phyloP scores from a whole-genome alignment of 2,113 vertebrate species.

The Chlorodrepanis virens region DNA sequence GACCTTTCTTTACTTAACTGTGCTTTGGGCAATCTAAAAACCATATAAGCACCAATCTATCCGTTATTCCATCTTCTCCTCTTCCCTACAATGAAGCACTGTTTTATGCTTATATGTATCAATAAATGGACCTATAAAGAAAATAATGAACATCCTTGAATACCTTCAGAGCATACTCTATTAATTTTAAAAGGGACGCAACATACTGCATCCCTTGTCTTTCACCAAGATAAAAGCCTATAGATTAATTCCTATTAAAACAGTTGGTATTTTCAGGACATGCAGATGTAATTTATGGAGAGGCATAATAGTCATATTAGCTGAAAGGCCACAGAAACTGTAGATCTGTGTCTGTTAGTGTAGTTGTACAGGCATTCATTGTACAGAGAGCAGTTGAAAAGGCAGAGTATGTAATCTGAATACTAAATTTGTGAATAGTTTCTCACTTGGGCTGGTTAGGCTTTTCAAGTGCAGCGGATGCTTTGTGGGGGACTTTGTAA shows the following conservation, averaged over 20 bases:
- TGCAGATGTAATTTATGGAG: constrained; percentile 59
- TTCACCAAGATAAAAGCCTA: constrained; percentile 32
- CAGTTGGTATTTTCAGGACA: constrained; percentile 64
- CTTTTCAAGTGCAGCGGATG: constrained; percentile 69
- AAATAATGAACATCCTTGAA: constrained; percentile 53
- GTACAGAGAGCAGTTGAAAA: constrained; percentile 70
- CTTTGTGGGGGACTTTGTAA: constrained; percentile 73
- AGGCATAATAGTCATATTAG: constrained; percentile 63
- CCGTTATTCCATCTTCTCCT: not conserved
- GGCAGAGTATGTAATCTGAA: constrained; percentile 68
- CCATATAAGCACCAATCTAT: constrained; percentile 13
- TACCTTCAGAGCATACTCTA: constrained; percentile 17
- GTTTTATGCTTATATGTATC: constrained; percentile 52
- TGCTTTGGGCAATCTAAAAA: not conserved
- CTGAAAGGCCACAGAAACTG: constrained; percentile 63
- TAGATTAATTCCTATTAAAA: constrained; percentile 71
- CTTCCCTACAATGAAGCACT: constrained; percentile 14
- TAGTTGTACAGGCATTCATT: constrained; percentile 72
- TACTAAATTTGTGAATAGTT: constrained; percentile 75
- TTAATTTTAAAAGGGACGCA: constrained; percentile 47
- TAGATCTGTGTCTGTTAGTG: constrained; percentile 74
- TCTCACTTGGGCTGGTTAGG: constrained; percentile 64
- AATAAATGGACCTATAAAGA: constrained; percentile 61
- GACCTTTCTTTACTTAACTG: constrained; percentile 27
- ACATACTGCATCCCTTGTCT: constrained; percentile 39